These are phyloP conservation scores for Thalassophryne amazonica DNA, from an alignment of 2,797 vertebrate species.

Conservation along the genomic window DNA sequence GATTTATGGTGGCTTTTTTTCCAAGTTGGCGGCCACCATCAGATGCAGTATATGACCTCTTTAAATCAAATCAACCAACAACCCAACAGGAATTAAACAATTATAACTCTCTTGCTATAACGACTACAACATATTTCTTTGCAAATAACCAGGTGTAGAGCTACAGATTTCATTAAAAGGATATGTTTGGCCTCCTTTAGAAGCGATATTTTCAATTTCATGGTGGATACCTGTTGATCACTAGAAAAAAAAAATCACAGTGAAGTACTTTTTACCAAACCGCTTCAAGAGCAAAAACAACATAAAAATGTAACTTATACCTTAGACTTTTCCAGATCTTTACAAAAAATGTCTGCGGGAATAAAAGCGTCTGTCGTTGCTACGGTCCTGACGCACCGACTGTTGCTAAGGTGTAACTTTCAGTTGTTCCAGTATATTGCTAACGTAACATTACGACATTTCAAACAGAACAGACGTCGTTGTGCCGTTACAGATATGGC, in stretches of 20 bases:
- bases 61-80: not conserved
- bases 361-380: constrained; percentile 61
- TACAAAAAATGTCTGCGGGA: no score
- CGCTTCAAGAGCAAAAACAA: not conserved
- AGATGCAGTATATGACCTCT: not conserved
- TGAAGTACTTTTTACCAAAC: not conserved
- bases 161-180: constrained; percentile 71
- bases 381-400: constrained; percentile 52
- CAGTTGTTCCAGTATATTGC: constrained; percentile 9
- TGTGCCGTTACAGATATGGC: not conserved
- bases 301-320: no score
- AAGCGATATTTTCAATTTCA: constrained; percentile 94
- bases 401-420: constrained; percentile 61
- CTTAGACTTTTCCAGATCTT: no score
- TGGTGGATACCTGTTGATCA: constrained; percentile 54
- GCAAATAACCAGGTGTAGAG: not conserved
- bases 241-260: constrained; percentile 16
- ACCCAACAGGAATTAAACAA: not conserved
- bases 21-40: no score
- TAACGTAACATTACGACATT: constrained; percentile 23
- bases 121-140: no score
- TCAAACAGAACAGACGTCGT: constrained; percentile 5
- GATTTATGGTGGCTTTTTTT: no score
- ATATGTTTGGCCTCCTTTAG: constrained; percentile 98
- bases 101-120: not conserved